Conservation (phyloP, 2,113 vertebrate species). For the Nyctereutes procyonoides region DNA sequence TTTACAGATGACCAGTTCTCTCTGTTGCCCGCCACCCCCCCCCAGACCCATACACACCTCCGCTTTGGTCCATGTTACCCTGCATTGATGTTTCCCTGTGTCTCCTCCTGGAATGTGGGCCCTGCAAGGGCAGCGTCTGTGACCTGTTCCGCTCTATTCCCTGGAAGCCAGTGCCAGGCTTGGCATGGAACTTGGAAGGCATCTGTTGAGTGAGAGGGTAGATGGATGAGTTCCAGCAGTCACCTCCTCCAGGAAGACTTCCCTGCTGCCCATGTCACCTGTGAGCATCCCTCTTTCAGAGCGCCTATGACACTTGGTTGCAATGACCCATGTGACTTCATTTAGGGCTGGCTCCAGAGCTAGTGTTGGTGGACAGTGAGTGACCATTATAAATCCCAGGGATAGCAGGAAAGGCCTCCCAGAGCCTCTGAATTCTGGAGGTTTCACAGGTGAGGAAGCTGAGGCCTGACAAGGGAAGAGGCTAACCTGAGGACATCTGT, state of each 20-base stretch:
- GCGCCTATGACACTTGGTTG: neutral
- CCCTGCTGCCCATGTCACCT: neutral
- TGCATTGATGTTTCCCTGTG: neutral
- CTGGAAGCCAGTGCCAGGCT: neutral
- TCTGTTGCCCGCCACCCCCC: neutral
- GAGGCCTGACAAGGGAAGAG: neutral
- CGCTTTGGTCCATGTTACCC: neutral
- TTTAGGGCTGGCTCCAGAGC: neutral
- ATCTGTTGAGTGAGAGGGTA: neutral
- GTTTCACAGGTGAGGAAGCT: neutral
- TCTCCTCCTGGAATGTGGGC: neutral
- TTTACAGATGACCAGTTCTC: too few relatives aligned
- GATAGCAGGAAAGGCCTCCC: neutral
- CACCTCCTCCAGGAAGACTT: slow-evolving; percentile 17
- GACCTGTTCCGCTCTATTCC: neutral
- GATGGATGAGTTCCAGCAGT: neutral
- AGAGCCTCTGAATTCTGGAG: neutral
- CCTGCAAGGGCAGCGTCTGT: neutral
- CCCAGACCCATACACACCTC: neutral
- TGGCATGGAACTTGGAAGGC: neutral
- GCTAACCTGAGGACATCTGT: neutral
- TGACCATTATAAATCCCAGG: neutral
- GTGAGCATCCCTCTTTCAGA: neutral
- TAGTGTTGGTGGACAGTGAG: neutral
- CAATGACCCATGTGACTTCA: neutral